Base-by-base conservation (phyloP, 2,797 vertebrate genomes). In the Coregonus sp. region DNA sequence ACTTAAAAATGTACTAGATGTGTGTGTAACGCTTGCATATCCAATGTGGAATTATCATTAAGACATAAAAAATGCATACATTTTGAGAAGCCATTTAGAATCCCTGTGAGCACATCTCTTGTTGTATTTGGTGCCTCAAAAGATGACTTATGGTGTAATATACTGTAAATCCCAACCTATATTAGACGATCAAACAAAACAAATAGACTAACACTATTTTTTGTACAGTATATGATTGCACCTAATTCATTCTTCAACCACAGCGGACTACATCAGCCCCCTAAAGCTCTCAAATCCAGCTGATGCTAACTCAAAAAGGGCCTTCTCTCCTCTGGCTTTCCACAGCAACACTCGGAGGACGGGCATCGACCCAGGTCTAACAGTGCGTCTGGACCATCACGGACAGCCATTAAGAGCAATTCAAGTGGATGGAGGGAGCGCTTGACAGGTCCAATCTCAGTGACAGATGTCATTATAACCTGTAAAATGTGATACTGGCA, bases 401-500 rank as follows among this genome's bases (percentile, higher is more conserved):
- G 90, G 90, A 89, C 86, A 90, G 88, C 90, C 92, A 93, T 94
- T 94, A 93, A 84, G 88, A 90, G 89, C 90, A 93, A 93, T 93
- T 92, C 89, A 86, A 80, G 88, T 88, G 90, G 90, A 91, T 88
- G 90, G 92, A 92, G 91, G 90, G 91, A 90, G 82, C 81, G 87
- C 90, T 90, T 93, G 92, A 93, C 92, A 93, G 92, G 90, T 92
- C 86, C 89, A 86, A 90, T 92, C 90, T 92, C 89, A 82, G 88
- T 92, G 93, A 93, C 93, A 93, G 93, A 93, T 92, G 91, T 93
- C 93, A 93, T 94, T 94, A 93, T 89, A 92, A 93, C 90, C 92
- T 93, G 88, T 88, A 94, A 95, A 94, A 93, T 92, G 92, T 90
- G 91, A 93, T 92, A 91, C 88, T 92, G 89, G 85, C 90, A 90